Conservation (phyloP, 2,113 vertebrate species). For the Fregetta grallaria region DNA sequence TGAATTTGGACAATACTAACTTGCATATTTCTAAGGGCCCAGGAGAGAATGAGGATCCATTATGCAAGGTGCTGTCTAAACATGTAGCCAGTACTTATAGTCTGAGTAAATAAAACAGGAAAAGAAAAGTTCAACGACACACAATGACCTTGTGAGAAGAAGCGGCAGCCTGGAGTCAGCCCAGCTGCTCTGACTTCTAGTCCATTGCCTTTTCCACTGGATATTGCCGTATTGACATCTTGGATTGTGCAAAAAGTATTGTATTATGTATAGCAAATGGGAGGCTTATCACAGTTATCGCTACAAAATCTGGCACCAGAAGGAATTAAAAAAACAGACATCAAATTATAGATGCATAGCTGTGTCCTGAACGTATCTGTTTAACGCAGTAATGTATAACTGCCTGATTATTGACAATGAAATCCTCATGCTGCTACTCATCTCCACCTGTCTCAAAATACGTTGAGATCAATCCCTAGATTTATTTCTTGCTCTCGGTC, state of each 20-base stretch:
- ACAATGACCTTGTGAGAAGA: neutral
- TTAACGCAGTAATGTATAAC: neutral
- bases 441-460: neutral
- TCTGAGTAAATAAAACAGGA: neutral
- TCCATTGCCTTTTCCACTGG: neutral
- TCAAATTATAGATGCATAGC: neutral
- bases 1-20: neutral
- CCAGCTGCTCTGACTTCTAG: neutral
- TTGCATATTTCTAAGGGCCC: neutral
- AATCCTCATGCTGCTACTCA: conserved; percentile 1
- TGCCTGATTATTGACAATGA: neutral
- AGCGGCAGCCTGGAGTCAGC: neutral
- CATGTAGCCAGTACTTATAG: neutral
- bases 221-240: neutral
- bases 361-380: neutral
- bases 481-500: conserved; percentile 34
- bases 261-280: neutral
- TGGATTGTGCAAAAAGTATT: neutral
- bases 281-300: neutral
- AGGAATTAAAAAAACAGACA: conserved; percentile 8
- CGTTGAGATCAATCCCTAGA: neutral
- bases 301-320: neutral
- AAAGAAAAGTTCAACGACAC: neutral
- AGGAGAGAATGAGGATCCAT: neutral
- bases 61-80: neutral